Conservation (phyloP, 2,113 vertebrate genomes). For the Recurvirostra avosetta region DNA sequence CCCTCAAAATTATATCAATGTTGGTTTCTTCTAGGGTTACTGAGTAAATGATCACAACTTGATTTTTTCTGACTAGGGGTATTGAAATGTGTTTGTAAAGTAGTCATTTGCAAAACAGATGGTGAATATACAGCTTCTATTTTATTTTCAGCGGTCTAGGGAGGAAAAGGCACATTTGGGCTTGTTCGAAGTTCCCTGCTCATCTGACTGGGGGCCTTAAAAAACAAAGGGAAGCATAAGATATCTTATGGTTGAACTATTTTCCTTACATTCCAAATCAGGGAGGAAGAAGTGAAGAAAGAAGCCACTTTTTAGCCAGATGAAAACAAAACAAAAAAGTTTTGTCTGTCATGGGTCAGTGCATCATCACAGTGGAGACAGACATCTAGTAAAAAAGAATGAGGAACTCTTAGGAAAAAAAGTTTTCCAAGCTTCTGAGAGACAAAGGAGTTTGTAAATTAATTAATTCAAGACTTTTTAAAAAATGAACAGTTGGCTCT, state of each 20-base stretch:
- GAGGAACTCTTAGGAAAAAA: background rate
- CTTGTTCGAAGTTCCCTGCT: background rate
- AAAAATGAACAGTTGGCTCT: background rate
- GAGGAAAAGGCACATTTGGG: background rate
- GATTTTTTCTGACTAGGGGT: background rate
- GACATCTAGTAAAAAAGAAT: conserved; percentile 1
- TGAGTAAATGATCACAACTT: background rate
- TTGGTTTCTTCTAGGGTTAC: background rate
- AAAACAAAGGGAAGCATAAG: background rate
- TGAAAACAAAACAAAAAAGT: background rate
- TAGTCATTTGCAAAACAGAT: conserved; percentile 26
- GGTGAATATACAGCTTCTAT: background rate
- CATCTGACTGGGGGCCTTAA: background rate
- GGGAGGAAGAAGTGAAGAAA: conserved; percentile 15
- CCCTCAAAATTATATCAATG: background rate
- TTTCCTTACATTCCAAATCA: conserved; percentile 1
- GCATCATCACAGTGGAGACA: conserved; percentile 26
- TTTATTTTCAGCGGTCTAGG: background rate
- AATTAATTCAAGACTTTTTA: background rate
- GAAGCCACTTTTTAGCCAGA: background rate
- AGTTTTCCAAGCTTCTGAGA: background rate
- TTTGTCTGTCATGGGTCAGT: background rate
- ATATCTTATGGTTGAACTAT: background rate
- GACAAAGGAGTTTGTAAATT: background rate
- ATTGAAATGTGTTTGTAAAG: background rate